These are phyloP conservation scores for Cyprinodon variegatus DNA, from an alignment of 2,113 vertebrate genomes.

Conservation along the genomic window DNA sequence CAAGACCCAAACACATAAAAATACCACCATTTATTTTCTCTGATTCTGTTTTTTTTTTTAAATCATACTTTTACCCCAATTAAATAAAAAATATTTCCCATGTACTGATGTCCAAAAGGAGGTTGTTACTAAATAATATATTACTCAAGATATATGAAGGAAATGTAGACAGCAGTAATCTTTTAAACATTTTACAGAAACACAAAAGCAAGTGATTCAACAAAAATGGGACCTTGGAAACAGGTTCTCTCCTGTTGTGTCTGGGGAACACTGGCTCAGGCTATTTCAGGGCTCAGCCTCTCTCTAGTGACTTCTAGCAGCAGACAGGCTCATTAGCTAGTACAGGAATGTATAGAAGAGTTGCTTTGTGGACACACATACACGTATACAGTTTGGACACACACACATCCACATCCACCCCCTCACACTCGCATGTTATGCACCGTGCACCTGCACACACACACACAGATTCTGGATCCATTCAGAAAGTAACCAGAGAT, in stretches of 20 bases:
- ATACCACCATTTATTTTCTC: not conserved
- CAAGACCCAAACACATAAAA: not conserved
- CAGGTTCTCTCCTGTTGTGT: conserved; percentile 40
- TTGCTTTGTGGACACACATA: conserved; percentile 12
- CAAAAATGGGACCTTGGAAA: conserved; percentile 43
- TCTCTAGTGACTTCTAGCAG: conserved; percentile 34
- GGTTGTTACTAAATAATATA: not conserved
- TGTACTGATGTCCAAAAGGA: not conserved
- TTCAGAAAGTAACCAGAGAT: conserved; percentile 11
- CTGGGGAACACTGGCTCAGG: conserved; percentile 36
- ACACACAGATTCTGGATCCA: conserved; percentile 3
- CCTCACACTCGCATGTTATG: too few species aligned
- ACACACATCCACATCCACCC: not conserved
- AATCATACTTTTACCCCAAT: not conserved
- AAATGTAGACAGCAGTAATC: not conserved
- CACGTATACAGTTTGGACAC: not conserved
- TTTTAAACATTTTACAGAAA: not conserved
- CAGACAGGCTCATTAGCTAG: conserved; percentile 47
- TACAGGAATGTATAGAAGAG: conserved; percentile 35
- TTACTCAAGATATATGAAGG: not conserved
- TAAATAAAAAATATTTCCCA: not conserved
- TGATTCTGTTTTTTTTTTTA: not conserved
- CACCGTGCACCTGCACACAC: not conserved
- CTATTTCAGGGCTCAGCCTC: conserved; percentile 58
- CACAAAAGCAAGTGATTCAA: conserved; percentile 42